Conservation (phyloP, 2,797 vertebrate species). For the Syncerus caffer region DNA sequence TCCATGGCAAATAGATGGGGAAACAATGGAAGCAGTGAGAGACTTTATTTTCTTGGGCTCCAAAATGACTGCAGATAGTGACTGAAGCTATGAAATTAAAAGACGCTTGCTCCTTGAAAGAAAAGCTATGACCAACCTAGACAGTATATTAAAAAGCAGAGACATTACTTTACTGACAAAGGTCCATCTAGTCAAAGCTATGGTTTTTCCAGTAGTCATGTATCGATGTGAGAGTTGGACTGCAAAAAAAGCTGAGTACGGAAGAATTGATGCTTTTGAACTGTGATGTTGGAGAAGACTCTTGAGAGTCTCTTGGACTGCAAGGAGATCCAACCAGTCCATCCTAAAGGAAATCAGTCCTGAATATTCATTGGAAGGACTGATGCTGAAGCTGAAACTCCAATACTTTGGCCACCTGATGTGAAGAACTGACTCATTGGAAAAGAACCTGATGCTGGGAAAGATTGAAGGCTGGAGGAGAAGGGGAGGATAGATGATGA, state of each 20-base stretch:
- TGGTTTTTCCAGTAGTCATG: neutral
- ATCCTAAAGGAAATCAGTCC: neutral
- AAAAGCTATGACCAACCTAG: neutral
- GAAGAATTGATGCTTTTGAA: neutral
- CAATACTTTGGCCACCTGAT: neutral
- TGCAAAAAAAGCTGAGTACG: neutral
- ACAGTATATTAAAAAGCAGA: neutral
- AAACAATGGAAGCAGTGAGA: neutral
- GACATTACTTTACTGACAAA: neutral
- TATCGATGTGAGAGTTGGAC: neutral
- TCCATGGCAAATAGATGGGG: neutral
- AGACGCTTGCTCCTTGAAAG: neutral
- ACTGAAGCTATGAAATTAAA: neutral
- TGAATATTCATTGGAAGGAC: neutral
- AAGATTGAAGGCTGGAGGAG: neutral
- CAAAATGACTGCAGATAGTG: neutral
- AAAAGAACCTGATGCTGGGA: neutral
- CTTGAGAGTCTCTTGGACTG: neutral
- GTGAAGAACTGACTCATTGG: neutral
- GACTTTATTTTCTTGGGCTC: neutral
- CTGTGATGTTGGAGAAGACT: neutral
- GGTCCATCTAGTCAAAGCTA: neutral
- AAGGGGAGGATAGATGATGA: neutral
- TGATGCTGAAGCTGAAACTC: neutral
- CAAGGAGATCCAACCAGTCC: neutral